Evolutionary conservation across 2,888 invertebrate species (phyloP).

Genomic region (Ichneumoninae sp.): DNA sequence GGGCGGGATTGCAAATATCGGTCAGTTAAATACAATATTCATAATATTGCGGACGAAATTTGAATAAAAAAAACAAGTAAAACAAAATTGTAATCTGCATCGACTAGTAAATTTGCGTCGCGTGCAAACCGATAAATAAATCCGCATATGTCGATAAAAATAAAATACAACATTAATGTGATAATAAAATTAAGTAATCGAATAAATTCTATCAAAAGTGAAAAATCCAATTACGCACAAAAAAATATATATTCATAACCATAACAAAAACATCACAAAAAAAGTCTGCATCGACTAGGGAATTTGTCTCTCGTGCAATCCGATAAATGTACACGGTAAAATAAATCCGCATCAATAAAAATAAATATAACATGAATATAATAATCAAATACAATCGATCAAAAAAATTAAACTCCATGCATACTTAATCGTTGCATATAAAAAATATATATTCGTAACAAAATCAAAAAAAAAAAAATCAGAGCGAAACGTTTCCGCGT

Average conservation of each 20-base stretch:
- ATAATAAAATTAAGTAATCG: background rate
- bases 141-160: no score
- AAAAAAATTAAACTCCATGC: background rate
- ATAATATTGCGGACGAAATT: background rate
- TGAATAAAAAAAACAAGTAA: background rate
- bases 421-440: background rate
- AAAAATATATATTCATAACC: no score
- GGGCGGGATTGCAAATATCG: background rate
- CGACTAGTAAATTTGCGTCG: no score
- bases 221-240: no score
- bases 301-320: background rate
- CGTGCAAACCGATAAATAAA: no score
- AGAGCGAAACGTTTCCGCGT: conserved; percentile 19
- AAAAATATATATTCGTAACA: background rate
- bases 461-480: background rate
- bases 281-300: background rate
- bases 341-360: background rate
- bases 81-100: no score
- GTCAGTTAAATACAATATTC: background rate
- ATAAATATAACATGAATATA: background rate
- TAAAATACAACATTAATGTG: no score
- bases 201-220: background rate
- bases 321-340: background rate
- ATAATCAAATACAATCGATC: background rate
- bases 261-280: no score